phyloP scores from a whole-genome alignment of 2,113 vertebrate species.

The Tinamus guttatus region DNA sequence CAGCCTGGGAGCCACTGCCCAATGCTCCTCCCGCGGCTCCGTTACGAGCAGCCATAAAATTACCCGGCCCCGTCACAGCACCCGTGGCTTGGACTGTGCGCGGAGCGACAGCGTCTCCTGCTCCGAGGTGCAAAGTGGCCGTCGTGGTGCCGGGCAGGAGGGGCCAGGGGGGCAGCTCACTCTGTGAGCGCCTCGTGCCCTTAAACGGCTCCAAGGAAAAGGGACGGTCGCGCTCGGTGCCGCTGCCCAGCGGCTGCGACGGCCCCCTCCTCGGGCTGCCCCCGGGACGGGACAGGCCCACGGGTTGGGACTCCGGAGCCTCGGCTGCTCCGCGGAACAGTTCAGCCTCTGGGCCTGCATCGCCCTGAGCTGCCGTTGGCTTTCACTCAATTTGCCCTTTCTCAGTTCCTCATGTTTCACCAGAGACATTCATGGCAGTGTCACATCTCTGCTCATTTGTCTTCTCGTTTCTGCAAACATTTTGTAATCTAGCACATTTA shows the following conservation, averaged over 20 bases:
- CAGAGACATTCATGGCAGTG: not conserved
- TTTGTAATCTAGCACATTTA: slow-evolving; percentile 22
- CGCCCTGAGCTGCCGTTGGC: not conserved
- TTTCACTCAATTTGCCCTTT: not conserved
- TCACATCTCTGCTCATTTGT: not conserved
- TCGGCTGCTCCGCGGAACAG: too few species aligned
- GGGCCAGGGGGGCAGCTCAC: not conserved
- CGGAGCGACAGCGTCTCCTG: rapidly evolving
- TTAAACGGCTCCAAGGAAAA: too few species aligned
- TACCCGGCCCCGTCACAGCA: too few species aligned
- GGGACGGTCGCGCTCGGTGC: too few species aligned
- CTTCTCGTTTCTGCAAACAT: not conserved
- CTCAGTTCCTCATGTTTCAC: not conserved
- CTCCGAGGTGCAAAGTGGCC: rapidly evolving
- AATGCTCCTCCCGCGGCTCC: not conserved
- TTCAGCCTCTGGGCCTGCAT: too few species aligned
- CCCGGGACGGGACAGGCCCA: too few species aligned
- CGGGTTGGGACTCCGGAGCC: too few species aligned
- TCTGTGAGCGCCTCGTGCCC: too few species aligned
- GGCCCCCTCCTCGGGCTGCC: too few species aligned
- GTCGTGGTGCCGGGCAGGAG: rapidly evolving
- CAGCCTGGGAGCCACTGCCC: not conserved
- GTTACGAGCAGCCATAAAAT: too few species aligned
- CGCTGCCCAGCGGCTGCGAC: too few species aligned
- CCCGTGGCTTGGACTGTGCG: not conserved